Evolutionary conservation across 2,797 vertebrate species (phyloP), one percentile per base, ranked within the genome.

Genomic region (Netta rufina): DNA sequence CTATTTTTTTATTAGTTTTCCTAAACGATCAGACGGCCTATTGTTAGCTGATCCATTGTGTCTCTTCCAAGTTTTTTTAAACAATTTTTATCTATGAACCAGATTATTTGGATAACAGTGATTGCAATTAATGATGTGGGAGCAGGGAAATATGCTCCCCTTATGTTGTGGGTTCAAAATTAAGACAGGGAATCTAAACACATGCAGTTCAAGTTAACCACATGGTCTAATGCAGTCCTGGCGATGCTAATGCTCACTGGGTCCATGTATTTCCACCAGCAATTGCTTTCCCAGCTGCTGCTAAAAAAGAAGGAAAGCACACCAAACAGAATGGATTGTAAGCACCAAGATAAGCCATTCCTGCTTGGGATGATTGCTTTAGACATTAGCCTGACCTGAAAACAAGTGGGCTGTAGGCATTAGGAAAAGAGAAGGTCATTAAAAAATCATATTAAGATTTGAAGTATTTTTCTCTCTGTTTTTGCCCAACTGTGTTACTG

Each of bases 101-200:
- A 96, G 94, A 95, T 96, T 94, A 97, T 97, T 97, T 96, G 94
- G 92, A 89, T 93, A 96, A 56, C 36, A 65, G 72, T 95, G 94
- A 96, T 96, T 90, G 84, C 96, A 93, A 93, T 93, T 95, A 95
- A 96, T 93, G 94, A 94, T 93, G 90, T 93, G 93, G 94, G 85
- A 96, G 77, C 65, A 72, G 81, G 78, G 81, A 93, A 95, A 83
- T 96, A 80, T 93, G 92, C 90, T 97, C 65, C 61, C 90, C 91
- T 87, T 96, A 75, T 94, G 96, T 94, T 96, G 94, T 95, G 88
- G 93, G 84, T 95, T 96, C 94, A 30, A 84, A 94, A 87, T 90
- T 72, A 89, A 92, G 95, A 39, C 49, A 70, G 56, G 77, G 91
- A 96, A 95, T 95, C 91, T 86, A 96, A 97, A 93, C 27, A 62